phyloP scores from a whole-genome alignment of 2,797 vertebrate genomes.

The Paguma larvata region DNA sequence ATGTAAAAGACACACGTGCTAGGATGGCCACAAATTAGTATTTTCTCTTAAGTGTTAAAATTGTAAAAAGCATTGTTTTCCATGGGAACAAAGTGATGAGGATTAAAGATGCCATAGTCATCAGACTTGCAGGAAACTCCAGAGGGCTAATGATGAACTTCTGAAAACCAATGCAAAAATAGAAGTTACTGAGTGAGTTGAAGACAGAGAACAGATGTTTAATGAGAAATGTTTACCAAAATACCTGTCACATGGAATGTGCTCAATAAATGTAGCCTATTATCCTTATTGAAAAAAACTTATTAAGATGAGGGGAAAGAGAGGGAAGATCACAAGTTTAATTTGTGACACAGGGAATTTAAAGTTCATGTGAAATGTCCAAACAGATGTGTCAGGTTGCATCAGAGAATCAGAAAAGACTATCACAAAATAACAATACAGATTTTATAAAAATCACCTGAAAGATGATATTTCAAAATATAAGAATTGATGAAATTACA shows the following conservation, averaged over 20 bases:
- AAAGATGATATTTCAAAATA: not conserved
- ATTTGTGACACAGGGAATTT: not conserved
- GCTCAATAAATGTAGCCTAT: not conserved
- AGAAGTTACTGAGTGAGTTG: not conserved
- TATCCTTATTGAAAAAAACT: not conserved
- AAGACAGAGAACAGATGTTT: not conserved
- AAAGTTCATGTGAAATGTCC: not conserved
- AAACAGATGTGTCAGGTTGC: not conserved
- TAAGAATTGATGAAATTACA: not conserved
- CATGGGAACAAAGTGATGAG: not conserved
- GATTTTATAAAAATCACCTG: not conserved
- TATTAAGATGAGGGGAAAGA: not conserved
- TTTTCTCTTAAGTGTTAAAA: not conserved
- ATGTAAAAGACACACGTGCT: not conserved
- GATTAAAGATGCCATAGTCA: not conserved
- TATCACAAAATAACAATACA: not conserved
- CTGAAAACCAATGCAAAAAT: not conserved
- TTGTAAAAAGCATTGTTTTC: not conserved
- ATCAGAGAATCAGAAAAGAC: not conserved
- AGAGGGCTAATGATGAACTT: not conserved
- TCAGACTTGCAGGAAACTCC: not conserved
- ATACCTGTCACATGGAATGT: not conserved
- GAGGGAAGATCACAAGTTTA: not conserved
- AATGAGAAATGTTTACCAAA: slow-evolving; percentile 4
- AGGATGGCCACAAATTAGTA: not conserved